Conservation (phyloP, 2,888 invertebrate species). For the Tolmerus cingulatus region DNA sequence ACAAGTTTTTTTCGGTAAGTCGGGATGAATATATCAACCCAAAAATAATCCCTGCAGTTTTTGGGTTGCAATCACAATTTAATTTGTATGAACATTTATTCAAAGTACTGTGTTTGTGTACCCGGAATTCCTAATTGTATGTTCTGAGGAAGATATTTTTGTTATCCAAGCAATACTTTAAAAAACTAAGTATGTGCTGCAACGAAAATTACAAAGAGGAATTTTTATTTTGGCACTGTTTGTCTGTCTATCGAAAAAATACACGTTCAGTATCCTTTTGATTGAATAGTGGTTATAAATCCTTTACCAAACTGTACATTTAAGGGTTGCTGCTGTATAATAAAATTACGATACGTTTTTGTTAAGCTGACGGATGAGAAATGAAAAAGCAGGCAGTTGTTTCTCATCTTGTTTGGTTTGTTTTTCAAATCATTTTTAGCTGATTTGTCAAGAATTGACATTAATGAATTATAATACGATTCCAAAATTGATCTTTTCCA, state of each 20-base stretch:
- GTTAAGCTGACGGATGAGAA: too few species aligned
- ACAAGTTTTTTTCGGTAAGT: background rate
- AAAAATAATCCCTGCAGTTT: background rate
- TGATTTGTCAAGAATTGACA: too few species aligned
- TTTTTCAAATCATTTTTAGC: too few species aligned
- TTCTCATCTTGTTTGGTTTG: too few species aligned
- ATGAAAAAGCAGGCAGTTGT: too few species aligned
- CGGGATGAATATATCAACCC: background rate
- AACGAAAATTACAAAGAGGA: too few species aligned
- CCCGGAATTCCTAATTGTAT: background rate
- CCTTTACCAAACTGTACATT: background rate
- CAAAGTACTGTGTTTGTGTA: background rate
- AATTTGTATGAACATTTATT: background rate
- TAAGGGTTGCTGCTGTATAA: background rate
- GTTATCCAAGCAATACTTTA: too few species aligned
- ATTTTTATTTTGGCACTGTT: too few species aligned
- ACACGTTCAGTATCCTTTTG: too few species aligned
- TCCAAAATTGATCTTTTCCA: background rate
- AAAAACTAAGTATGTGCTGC: too few species aligned
- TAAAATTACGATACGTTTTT: background rate
- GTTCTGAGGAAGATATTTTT: too few species aligned
- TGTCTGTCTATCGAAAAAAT: too few species aligned
- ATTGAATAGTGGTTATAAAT: background rate
- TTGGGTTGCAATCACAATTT: background rate
- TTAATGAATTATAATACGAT: background rate